Evolutionary conservation across 2,797 vertebrate species (phyloP).

Genomic region (Orestias chungarensis): DNA sequence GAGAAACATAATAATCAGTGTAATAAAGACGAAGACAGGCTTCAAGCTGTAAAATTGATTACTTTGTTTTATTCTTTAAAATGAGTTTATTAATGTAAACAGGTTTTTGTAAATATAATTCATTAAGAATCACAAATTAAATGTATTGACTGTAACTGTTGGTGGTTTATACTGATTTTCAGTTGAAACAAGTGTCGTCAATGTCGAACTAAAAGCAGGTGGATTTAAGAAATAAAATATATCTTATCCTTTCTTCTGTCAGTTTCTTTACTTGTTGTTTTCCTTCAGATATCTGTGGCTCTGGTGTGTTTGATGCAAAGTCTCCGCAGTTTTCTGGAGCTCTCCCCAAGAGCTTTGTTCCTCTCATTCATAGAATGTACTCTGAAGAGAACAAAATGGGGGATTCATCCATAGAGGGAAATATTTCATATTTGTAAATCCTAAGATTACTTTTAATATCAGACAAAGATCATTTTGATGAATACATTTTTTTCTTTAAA

Average conservation of each 20-base stretch:
- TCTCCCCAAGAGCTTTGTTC: slow-evolving; percentile 45
- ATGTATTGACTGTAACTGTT: slow-evolving; percentile 1
- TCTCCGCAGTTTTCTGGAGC: slow-evolving; percentile 42
- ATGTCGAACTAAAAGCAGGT: background rate
- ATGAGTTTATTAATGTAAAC: background rate
- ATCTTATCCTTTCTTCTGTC: background rate
- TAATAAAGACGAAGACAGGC: background rate
- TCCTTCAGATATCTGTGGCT: slow-evolving; percentile 12
- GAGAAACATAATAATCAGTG: slow-evolving; percentile 10
- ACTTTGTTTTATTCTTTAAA: background rate
- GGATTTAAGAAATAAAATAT: background rate
- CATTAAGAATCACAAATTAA: slow-evolving; percentile 23
- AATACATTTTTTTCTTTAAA: background rate
- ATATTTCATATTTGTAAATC: background rate
- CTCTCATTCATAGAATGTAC: slow-evolving; percentile 47
- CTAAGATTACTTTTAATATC: background rate
- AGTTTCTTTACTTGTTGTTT: background rate
- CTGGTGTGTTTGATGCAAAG: slow-evolving; percentile 6
- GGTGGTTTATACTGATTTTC: background rate
- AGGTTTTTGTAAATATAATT: slow-evolving; percentile 15
- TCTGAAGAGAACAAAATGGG: slow-evolving; percentile 52
- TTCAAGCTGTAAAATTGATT: background rate
- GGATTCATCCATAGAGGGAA: background rate
- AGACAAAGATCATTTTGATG: background rate
- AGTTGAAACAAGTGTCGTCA: background rate